Evolutionary conservation across 2,888 invertebrate species (phyloP).

Genomic region (Meghimatium bilineatum): DNA sequence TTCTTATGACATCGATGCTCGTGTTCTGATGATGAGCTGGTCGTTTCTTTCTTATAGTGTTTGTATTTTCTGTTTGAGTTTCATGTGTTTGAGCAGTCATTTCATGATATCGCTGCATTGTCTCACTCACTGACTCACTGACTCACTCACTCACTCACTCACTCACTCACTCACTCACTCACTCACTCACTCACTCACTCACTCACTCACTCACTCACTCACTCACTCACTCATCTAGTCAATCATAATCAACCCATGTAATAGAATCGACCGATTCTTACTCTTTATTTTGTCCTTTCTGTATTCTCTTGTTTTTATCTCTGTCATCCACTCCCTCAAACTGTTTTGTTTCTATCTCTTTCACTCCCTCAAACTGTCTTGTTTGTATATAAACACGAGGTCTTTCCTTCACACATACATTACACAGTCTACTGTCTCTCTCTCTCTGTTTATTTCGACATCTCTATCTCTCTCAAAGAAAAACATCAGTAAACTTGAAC

Average conservation of each 20-base stretch:
- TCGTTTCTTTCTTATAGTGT: background rate
- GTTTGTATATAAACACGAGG: no score
- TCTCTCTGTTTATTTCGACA: no score
- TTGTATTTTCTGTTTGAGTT: background rate
- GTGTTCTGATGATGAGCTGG: background rate
- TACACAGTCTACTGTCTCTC: background rate
- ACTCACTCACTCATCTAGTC: background rate
- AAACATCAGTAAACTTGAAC: no score
- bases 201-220: background rate
- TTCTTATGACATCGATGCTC: background rate
- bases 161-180: background rate
- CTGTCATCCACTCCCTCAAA: background rate
- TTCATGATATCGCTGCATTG: background rate
- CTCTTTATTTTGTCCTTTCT: background rate
- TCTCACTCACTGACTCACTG: background rate
- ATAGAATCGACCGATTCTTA: no score
- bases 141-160: background rate
- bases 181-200: constrained; percentile 16
- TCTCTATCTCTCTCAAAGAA: background rate
- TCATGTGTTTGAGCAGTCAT: background rate
- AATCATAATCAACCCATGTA: background rate
- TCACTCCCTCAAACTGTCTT: background rate
- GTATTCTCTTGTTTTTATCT: background rate
- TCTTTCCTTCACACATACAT: background rate
- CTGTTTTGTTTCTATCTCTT: background rate